phyloP scores from a whole-genome alignment of 2,113 vertebrate species.

The Rhinopithecus roxellana region DNA sequence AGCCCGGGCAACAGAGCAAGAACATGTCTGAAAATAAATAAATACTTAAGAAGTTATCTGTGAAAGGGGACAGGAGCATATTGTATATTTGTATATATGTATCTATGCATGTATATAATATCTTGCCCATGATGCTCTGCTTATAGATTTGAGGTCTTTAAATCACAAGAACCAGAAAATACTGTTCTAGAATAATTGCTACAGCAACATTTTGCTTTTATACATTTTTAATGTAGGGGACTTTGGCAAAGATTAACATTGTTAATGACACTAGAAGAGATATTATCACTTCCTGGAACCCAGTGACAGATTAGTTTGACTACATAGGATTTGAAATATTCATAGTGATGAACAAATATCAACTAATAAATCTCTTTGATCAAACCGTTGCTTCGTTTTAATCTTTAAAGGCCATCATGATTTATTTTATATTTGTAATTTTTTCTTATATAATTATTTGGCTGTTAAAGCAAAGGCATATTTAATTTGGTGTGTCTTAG shows the following conservation, averaged over 20 bases:
- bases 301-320: constrained; percentile 58
- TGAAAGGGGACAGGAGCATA: background rate
- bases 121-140: background rate
- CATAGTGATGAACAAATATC: constrained; percentile 41
- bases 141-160: background rate
- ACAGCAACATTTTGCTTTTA: constrained; percentile 20
- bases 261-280: constrained; percentile 45
- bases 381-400: constrained; percentile 46
- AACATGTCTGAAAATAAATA: no score
- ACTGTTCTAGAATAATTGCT: background rate
- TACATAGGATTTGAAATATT: constrained; percentile 49
- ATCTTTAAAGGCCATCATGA: constrained; percentile 63
- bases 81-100: background rate
- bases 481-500: constrained; percentile 44
- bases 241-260: constrained; percentile 45
- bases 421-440: constrained; percentile 47
- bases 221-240: constrained; percentile 51
- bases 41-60: background rate
- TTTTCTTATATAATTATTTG: constrained; percentile 32
- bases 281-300: constrained; percentile 47
- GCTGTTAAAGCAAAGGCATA: constrained; percentile 33
- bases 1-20: no score
- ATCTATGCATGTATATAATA: background rate
- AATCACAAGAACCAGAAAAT: background rate
- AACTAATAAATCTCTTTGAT: constrained; percentile 67